These are phyloP conservation scores for Styela clava DNA, from an alignment of 23 tunicate genomes.

Conservation along the genomic window DNA sequence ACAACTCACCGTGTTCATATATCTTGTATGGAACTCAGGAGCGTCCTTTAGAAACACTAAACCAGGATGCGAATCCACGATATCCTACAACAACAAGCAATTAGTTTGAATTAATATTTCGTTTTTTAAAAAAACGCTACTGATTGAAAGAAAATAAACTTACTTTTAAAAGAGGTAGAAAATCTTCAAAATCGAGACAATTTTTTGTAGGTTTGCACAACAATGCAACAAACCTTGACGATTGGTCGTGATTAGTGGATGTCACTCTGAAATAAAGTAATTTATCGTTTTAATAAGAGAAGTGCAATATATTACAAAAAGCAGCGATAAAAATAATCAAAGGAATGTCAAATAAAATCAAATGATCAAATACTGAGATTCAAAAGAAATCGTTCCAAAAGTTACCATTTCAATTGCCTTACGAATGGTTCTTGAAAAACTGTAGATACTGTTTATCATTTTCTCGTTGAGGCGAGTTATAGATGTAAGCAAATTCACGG, in stretches of 20 bases:
- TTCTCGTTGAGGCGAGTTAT: too few species aligned
- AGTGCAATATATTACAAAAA: too few species aligned
- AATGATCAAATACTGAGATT: too few species aligned
- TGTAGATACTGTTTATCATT: too few species aligned
- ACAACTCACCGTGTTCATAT: slow-evolving; percentile 86
- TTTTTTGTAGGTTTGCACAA: slow-evolving; percentile 51
- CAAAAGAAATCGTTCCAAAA: too few species aligned
- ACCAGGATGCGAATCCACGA: slow-evolving; percentile 95
- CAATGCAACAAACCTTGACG: slow-evolving; percentile 75
- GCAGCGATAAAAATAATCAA: too few species aligned
- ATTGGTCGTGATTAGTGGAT: slow-evolving; percentile 54
- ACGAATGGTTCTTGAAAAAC: too few species aligned
- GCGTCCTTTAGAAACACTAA: slow-evolving; percentile 85
- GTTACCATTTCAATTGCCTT: too few species aligned
- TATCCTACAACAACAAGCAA: slow-evolving; percentile 63
- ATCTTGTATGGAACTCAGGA: slow-evolving; percentile 96
- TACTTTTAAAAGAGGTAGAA: slow-evolving; percentile 52
- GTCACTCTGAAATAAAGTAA: slow-evolving; percentile 39
- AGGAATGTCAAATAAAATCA: too few species aligned
- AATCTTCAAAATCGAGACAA: slow-evolving; percentile 80
- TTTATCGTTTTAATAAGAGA: too few species aligned
- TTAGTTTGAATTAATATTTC: not conserved
- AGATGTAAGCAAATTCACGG: too few species aligned
- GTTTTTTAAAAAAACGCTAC: not conserved
- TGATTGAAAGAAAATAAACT: not conserved